A percentile compares a stretch with the other conserved stretches of the same genome.
phyloP scores from a whole-genome alignment of 2,888 invertebrate species.

The Desoria tigrina region DNA sequence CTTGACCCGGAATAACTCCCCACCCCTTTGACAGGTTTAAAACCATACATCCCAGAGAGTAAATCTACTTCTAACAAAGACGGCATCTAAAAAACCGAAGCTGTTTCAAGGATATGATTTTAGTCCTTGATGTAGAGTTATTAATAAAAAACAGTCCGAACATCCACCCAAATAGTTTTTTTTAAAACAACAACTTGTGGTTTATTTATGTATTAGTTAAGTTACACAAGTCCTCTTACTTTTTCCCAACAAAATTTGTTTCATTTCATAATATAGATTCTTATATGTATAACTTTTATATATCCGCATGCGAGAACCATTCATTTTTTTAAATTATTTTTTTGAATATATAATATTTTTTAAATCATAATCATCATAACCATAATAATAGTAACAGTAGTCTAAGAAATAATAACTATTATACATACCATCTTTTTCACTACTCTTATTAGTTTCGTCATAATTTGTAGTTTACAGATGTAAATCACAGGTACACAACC shows the following conservation, averaged over 20 bases:
- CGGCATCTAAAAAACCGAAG: no score
- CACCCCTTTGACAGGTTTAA: no score
- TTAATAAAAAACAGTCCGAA: neutral
- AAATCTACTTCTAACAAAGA: no score
- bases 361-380: neutral
- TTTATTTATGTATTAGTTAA: slow-evolving; percentile 17
- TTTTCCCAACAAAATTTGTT: neutral
- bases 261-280: neutral
- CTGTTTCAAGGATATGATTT: no score
- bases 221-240: slow-evolving; percentile 11
- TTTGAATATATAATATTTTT: neutral
- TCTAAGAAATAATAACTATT: neutral
- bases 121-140: no score
- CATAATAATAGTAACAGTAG: neutral
- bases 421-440: neutral
- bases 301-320: slow-evolving; percentile 12
- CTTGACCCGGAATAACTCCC: no score
- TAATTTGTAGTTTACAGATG: slow-evolving; percentile 12
- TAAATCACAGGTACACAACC: slow-evolving; percentile 54
- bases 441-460: slow-evolving; percentile 1
- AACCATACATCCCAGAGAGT: no score
- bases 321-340: neutral
- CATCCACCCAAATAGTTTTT: neutral
- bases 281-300: no score
- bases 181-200: slow-evolving; percentile 15